Evolutionary conservation across 2,888 invertebrate species (phyloP).

Genomic region (Hoplodrina blanda): DNA sequence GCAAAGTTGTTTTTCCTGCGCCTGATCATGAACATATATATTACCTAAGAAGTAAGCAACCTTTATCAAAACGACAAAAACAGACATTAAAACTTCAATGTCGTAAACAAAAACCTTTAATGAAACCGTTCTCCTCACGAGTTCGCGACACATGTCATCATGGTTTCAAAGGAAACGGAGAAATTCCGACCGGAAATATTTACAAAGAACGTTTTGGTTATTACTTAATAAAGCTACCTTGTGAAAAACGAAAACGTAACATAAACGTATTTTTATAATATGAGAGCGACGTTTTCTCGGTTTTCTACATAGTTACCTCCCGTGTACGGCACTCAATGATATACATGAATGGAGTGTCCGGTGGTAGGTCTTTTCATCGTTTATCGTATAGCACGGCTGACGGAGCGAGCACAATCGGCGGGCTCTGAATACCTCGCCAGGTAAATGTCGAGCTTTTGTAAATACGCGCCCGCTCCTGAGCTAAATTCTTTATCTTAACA

Average conservation of each 20-base stretch:
- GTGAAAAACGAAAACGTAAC: conserved; percentile 29
- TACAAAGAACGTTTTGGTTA: conserved; percentile 53
- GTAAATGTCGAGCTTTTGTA: conserved; percentile 74
- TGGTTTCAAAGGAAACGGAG: conserved; percentile 52
- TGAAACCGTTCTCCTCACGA: conserved; percentile 51
- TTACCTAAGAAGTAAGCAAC: background rate
- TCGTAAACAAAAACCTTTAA: conserved; percentile 50
- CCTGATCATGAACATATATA: background rate
- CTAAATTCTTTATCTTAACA: conserved; percentile 72
- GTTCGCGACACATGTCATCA: conserved; percentile 43
- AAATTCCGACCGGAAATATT: conserved; percentile 48
- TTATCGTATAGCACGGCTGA: conserved; percentile 79
- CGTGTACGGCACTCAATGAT: conserved; percentile 77
- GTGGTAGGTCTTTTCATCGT: conserved; percentile 82
- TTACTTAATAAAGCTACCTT: conserved; percentile 42
- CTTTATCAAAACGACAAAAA: conserved; percentile 32
- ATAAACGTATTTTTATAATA: conserved; percentile 31
- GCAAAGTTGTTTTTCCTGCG: too few species aligned
- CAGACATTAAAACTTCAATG: conserved; percentile 58
- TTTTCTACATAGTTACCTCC: conserved; percentile 80
- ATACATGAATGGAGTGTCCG: conserved; percentile 87
- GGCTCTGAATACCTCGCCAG: conserved; percentile 74
- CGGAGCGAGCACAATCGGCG: conserved; percentile 78
- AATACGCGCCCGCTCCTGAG: conserved; percentile 65
- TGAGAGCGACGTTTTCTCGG: conserved; percentile 63